phyloP scores from a whole-genome alignment of 64 coral and sea anemone genomes.

The Pocillopora verrucosa region DNA sequence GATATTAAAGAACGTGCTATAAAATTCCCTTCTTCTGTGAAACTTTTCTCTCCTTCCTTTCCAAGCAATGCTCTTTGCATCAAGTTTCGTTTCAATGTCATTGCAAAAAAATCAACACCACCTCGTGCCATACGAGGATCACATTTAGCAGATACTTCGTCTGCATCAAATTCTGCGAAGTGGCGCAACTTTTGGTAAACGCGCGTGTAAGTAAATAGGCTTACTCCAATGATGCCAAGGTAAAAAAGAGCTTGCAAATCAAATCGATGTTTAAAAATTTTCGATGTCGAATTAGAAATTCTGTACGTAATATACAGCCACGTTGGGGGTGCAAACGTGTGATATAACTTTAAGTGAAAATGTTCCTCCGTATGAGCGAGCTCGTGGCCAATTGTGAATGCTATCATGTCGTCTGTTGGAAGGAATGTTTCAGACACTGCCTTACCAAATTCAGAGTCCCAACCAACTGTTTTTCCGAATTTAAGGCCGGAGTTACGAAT shows the following conservation, averaged over 20 bases:
- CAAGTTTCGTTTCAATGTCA: slow-evolving; percentile 66
- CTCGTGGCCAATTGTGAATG: slow-evolving; percentile 88
- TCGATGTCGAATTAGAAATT: slow-evolving; percentile 21
- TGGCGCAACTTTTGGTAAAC: slow-evolving; percentile 48
- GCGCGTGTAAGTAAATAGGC: slow-evolving; percentile 30
- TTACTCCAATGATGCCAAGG: slow-evolving; percentile 48
- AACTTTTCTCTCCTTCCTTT: slow-evolving; percentile 52
- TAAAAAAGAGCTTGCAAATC: slow-evolving; percentile 40
- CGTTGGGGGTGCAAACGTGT: slow-evolving; percentile 36
- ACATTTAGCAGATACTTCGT: slow-evolving; percentile 74
- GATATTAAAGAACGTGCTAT: slow-evolving; percentile 24
- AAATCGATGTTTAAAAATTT: slow-evolving; percentile 31
- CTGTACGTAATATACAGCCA: slow-evolving; percentile 89
- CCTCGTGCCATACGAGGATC: slow-evolving; percentile 65
- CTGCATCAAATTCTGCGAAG: slow-evolving; percentile 74
- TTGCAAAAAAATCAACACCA: slow-evolving; percentile 69
- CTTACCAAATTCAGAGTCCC: slow-evolving; percentile 72
- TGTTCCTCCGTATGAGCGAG: slow-evolving; percentile 68
- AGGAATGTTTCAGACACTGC: slow-evolving; percentile 56
- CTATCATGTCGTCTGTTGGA: slow-evolving; percentile 76
- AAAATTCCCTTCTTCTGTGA: slow-evolving; percentile 77
- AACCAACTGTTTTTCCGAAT: slow-evolving; percentile 68
- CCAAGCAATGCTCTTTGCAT: slow-evolving; percentile 62
- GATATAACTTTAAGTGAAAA: slow-evolving; percentile 44
- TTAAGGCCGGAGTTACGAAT: slow-evolving; percentile 69